Conservation (phyloP, 1,140 invertebrate genomes). For the Aphaenogaster floridana region DNA sequence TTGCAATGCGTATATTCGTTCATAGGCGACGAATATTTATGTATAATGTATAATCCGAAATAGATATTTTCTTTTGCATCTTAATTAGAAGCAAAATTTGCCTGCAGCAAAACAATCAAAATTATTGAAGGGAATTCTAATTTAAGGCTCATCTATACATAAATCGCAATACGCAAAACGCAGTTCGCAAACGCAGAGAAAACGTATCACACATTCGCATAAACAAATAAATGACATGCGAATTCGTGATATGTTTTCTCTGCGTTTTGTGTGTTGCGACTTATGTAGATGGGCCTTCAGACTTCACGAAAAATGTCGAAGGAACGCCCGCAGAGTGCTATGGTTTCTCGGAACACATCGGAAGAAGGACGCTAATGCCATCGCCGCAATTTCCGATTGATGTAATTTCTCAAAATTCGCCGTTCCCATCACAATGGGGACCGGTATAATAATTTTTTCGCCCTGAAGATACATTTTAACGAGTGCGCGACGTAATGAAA, state of each 20-base stretch:
- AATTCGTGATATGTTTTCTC: too few relatives aligned
- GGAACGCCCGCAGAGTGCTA: not conserved
- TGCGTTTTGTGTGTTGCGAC: too few relatives aligned
- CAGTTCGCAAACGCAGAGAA: too few relatives aligned
- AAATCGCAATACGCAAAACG: too few relatives aligned
- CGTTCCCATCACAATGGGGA: not conserved
- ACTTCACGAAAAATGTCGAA: not conserved
- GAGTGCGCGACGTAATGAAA: conserved; percentile 52
- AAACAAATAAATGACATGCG: too few relatives aligned
- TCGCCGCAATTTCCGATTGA: conserved; percentile 1
- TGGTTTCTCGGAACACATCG: not conserved
- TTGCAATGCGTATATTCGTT: not conserved
- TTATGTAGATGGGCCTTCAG: too few relatives aligned
- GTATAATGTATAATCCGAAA: not conserved
- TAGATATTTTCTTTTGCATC: not conserved
- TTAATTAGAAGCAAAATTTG: not conserved
- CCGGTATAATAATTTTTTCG: conserved; percentile 13
- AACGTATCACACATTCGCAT: too few relatives aligned
- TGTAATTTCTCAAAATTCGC: conserved; percentile 49
- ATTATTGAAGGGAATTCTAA: not conserved
- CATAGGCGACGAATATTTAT: not conserved
- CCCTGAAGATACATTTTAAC: conserved; percentile 56
- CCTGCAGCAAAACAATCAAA: not conserved
- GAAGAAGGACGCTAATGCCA: not conserved
- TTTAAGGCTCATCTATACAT: not conserved